Evolutionary conservation across 2,797 vertebrate species (phyloP).

Genomic region (Discoglossus pictus): DNA sequence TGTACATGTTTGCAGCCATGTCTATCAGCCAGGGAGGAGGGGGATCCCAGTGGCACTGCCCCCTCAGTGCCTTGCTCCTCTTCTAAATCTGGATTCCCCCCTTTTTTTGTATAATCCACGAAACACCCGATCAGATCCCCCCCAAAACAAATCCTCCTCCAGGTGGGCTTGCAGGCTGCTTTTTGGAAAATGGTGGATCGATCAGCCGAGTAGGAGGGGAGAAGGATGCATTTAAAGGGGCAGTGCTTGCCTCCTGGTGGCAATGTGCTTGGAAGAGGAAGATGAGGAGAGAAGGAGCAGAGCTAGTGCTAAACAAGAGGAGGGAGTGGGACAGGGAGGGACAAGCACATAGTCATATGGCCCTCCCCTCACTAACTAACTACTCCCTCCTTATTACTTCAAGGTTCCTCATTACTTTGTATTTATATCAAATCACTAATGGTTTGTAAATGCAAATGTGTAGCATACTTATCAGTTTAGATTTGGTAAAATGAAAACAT

Average conservation of each 20-base stretch:
- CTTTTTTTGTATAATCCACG: neutral
- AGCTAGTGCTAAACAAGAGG: slow-evolving; percentile 11
- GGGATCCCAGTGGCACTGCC: slow-evolving; percentile 14
- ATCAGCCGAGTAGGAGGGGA: slow-evolving; percentile 30
- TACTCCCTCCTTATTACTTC: too few species aligned
- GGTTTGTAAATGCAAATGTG: too few species aligned
- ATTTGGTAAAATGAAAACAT: too few species aligned
- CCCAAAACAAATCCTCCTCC: neutral
- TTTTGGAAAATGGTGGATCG: slow-evolving; percentile 45
- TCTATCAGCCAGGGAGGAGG: slow-evolving; percentile 23
- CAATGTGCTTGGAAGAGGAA: slow-evolving; percentile 37
- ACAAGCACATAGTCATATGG: slow-evolving; percentile 4
- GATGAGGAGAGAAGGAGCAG: slow-evolving; percentile 7
- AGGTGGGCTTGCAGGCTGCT: slow-evolving; percentile 14
- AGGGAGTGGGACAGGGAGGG: slow-evolving; percentile 17
- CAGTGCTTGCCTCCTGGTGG: slow-evolving; percentile 47
- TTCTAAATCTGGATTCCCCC: neutral
- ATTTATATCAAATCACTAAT: too few species aligned
- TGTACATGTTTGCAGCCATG: slow-evolving; percentile 49
- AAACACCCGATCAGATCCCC: neutral
- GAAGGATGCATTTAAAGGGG: slow-evolving; percentile 46
- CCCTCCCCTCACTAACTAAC: neutral
- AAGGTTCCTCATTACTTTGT: too few species aligned
- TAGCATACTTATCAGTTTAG: too few species aligned
- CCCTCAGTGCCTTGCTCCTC: neutral